Base-by-base conservation (phyloP, 2,113 vertebrate species). In the Phalacrocorax carbo region DNA sequence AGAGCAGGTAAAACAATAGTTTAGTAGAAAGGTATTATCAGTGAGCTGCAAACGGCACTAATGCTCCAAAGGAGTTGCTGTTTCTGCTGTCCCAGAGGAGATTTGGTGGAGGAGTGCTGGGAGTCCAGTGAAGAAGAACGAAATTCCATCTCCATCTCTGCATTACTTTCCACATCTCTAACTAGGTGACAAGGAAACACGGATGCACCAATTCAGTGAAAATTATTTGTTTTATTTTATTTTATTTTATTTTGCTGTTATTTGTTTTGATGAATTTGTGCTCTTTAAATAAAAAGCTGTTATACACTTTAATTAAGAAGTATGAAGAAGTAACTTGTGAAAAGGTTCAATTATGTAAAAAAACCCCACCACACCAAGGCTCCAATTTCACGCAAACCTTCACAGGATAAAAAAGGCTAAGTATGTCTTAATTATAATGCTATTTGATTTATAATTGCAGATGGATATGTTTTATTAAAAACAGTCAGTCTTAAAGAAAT, bases 221-320 rank as follows among this genome's bases (percentile, higher is more conserved):
- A 76, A 11, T 81, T n/a, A n/a, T n/a, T n/a, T n/a, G n/a, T n/a
- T n/a, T n/a, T n/a, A n/a, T n/a, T n/a, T n/a, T n/a, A n/a, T n/a
- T n/a, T n/a, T n/a, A n/a, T n/a, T n/a, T n/a, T n/a, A n/a, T 91
- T 90, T 25, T 55, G 34, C 44, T 94, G 78, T 64, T 95, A 48
- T 11, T 93, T 84, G 69, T 94, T 94, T 91, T 73, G 72, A 92
- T 49, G 38, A 82, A 91, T 96, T 79, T 77, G 32, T 80, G 22
- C 60, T 90, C 51, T 91, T 93, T 95, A 94, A 57, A 57, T 40
- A 77, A 88, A 93, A 87, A 82, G 58, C 51, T 83, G 38, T 70
- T 93, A 69, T 13, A 81, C 21, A 48, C 89, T 96, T 95, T 96
- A 92, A 97, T 94, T 96, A 92, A 95, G 62, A 94, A 49, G 40